Evolutionary conservation across 2,888 invertebrate genomes (phyloP).

Genomic region (Lamellibrachia columna): DNA sequence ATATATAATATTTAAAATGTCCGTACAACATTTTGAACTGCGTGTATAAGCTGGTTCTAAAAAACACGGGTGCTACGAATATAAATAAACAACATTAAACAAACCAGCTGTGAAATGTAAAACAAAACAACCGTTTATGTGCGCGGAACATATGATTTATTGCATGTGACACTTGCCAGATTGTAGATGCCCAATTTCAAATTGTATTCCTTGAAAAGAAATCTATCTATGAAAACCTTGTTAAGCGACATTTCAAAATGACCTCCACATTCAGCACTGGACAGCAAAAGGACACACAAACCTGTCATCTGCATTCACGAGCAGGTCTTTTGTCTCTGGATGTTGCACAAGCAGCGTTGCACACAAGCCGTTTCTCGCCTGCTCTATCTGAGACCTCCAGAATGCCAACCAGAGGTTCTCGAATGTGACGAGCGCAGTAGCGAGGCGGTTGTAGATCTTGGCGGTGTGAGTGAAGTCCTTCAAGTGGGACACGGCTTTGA

Average conservation of each 20-base stretch:
- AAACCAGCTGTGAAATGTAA: too few relatives aligned
- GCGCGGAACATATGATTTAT: too few relatives aligned
- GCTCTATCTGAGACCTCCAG: constrained; percentile 62
- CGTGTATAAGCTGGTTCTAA: too few relatives aligned
- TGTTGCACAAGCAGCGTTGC: constrained; percentile 61
- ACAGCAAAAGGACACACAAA: constrained; percentile 35
- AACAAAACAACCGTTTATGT: too few relatives aligned
- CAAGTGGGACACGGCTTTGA: constrained; percentile 59
- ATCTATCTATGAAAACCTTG: background rate
- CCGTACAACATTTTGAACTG: too few relatives aligned
- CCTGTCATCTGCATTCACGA: constrained; percentile 64
- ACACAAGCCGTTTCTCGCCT: constrained; percentile 58
- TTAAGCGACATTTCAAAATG: too few relatives aligned
- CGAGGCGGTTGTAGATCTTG: constrained; percentile 54
- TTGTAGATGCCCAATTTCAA: too few relatives aligned
- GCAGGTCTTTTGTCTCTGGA: constrained; percentile 55
- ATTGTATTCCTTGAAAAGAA: background rate
- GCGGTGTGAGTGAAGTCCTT: constrained; percentile 60
- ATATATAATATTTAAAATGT: too few relatives aligned
- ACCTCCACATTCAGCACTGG: too few relatives aligned
- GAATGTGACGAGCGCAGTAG: constrained; percentile 63
- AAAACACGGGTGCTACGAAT: too few relatives aligned
- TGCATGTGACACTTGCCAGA: too few relatives aligned
- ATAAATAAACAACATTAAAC: too few relatives aligned
- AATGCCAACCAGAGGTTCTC: constrained; percentile 64